Evolutionary conservation across 2,888 invertebrate genomes (phyloP).

Genomic region (Lasioglossum lativentre): DNA sequence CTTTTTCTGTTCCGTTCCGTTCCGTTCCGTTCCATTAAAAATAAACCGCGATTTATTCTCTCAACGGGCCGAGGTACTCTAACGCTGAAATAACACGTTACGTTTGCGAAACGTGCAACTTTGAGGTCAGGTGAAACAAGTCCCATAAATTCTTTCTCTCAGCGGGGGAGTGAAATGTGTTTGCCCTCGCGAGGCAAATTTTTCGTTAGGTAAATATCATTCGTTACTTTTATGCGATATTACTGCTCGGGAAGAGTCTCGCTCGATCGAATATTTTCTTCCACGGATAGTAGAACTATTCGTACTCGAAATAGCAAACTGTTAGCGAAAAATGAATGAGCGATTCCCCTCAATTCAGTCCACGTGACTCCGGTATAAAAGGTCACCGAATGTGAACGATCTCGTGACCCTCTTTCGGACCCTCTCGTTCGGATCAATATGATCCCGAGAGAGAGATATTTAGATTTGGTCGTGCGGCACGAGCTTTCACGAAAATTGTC

Average conservation of each 20-base stretch:
- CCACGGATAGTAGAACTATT: neutral
- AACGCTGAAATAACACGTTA: neutral
- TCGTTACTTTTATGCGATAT: neutral
- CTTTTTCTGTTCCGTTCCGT: constrained; percentile 5
- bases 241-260: neutral
- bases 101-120: constrained; percentile 4
- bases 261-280: neutral
- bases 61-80: neutral
- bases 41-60: constrained; percentile 26
- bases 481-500: neutral
- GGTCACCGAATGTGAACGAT: constrained; percentile 2
- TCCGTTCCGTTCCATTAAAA: constrained; percentile 16
- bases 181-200: constrained; percentile 18
- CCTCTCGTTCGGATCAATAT: constrained; percentile 4
- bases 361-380: neutral
- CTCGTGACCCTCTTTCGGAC: constrained; percentile 2
- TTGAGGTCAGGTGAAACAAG: constrained; percentile 11
- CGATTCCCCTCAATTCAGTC: neutral
- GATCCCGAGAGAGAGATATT: neutral
- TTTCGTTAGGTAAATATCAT: constrained; percentile 10
- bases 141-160: neutral
- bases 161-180: constrained; percentile 8
- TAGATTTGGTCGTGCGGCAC: neutral
- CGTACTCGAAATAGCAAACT: neutral
- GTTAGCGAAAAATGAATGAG: neutral